These are phyloP conservation scores for Smithornis capensis DNA, from an alignment of 2,113 vertebrate genomes.

Conservation along the genomic window DNA sequence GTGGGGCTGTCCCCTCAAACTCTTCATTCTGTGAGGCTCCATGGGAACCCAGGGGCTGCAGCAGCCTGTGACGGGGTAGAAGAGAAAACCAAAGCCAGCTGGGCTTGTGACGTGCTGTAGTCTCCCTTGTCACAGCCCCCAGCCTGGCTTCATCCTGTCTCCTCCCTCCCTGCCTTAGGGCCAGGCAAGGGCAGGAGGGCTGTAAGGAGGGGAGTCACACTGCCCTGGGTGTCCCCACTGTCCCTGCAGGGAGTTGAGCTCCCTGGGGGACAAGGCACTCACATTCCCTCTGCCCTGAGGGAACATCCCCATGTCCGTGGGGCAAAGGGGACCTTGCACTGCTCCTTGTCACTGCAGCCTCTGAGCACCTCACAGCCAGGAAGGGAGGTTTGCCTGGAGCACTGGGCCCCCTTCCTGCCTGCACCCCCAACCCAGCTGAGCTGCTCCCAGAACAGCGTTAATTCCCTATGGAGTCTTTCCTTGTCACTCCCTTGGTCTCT, in stretches of 20 bases:
- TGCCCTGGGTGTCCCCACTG: background rate
- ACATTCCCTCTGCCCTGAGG: background rate
- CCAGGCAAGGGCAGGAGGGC: background rate
- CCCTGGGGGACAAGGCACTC: rapidly evolving
- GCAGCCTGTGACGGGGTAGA: background rate
- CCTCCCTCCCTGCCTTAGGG: background rate
- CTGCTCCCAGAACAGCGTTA: background rate
- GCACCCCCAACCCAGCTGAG: background rate
- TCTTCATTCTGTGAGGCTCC: rapidly evolving
- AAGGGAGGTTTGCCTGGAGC: background rate
- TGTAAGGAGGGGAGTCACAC: background rate
- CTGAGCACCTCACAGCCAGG: background rate
- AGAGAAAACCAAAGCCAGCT: background rate
- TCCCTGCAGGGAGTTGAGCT: background rate
- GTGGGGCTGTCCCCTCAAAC: background rate
- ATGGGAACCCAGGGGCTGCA: background rate
- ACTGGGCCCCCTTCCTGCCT: background rate
- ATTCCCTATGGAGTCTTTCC: background rate
- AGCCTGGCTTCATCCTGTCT: background rate
- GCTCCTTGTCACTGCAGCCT: background rate
- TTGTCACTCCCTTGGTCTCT: background rate
- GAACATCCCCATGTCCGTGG: rapidly evolving
- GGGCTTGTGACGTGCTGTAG: background rate
- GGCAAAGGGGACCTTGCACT: background rate
- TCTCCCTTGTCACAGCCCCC: rapidly evolving